A percentile compares a stretch with the other conserved stretches of the same genome.
These are phyloP conservation scores for Varecia variegata DNA, from an alignment of 2,797 vertebrate genomes.

Conservation along the genomic window DNA sequence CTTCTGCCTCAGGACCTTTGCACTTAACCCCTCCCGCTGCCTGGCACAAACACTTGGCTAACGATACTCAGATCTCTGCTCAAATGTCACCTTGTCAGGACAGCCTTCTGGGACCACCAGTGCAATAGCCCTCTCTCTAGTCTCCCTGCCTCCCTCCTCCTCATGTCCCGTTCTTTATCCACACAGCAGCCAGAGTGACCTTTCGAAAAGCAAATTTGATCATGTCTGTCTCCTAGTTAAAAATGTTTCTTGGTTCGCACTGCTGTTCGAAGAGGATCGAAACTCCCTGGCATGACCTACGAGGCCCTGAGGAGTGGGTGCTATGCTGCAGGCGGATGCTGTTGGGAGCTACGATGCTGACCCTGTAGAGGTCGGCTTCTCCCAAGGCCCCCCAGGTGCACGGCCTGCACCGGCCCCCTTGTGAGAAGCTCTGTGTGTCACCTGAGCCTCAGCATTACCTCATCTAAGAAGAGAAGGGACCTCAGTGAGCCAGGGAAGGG, in stretches of 20 bases:
- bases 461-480: not conserved
- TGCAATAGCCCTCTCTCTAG: not conserved
- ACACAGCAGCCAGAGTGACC: not conserved
- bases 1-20: not conserved
- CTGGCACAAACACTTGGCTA: not conserved
- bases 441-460: not conserved
- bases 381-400: not conserved
- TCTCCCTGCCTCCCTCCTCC: not conserved
- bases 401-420: not conserved
- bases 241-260: not conserved
- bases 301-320: not conserved
- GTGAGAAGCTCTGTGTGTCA: not conserved
- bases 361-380: not conserved
- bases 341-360: not conserved
- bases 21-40: not conserved
- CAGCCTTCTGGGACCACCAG: not conserved
- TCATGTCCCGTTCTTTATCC: not conserved
- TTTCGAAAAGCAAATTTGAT: conserved; percentile 13
- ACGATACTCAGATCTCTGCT: not conserved
- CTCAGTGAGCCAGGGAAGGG: not conserved
- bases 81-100: not conserved
- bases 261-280: not conserved
- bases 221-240: not conserved
- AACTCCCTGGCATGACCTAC: not conserved
- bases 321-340: not conserved